These are phyloP conservation scores for Etheostoma spectabile DNA, from an alignment of 2,113 vertebrate species.

Conservation along the genomic window DNA sequence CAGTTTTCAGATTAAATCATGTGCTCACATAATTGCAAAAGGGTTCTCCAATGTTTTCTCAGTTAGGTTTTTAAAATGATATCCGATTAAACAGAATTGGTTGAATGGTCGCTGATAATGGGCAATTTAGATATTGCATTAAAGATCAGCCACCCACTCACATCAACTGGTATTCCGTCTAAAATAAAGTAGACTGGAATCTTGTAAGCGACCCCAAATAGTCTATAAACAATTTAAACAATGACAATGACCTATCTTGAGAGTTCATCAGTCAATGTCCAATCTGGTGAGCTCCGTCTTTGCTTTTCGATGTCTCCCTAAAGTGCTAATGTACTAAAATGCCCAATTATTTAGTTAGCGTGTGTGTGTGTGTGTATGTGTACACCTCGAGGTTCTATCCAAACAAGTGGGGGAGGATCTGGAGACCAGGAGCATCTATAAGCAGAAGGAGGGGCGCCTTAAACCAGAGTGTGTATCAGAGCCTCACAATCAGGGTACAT, in stretches of 20 bases:
- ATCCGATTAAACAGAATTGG: no score
- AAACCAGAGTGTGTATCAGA: conserved; percentile 63
- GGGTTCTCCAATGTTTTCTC: no score
- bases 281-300: conserved; percentile 40
- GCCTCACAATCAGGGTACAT: conserved; percentile 15
- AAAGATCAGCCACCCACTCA: no score
- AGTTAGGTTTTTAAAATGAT: no score
- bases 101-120: no score
- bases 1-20: no score
- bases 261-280: conserved; percentile 63
- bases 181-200: no score
- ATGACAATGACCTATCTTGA: not conserved
- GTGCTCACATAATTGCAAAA: no score
- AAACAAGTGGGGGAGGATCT: conserved; percentile 38
- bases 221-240: not conserved
- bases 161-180: no score
- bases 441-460: conserved; percentile 59
- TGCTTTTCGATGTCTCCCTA: conserved; percentile 44
- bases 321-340: conserved; percentile 72
- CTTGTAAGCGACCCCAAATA: no score
- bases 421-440: conserved; percentile 6
- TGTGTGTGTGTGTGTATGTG: conserved; percentile 32
- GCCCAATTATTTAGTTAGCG: conserved; percentile 63
- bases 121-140: no score
- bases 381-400: conserved; percentile 21